Base-by-base conservation (phyloP, 2,888 invertebrate species). In the Ichneumoninae sp. region DNA sequence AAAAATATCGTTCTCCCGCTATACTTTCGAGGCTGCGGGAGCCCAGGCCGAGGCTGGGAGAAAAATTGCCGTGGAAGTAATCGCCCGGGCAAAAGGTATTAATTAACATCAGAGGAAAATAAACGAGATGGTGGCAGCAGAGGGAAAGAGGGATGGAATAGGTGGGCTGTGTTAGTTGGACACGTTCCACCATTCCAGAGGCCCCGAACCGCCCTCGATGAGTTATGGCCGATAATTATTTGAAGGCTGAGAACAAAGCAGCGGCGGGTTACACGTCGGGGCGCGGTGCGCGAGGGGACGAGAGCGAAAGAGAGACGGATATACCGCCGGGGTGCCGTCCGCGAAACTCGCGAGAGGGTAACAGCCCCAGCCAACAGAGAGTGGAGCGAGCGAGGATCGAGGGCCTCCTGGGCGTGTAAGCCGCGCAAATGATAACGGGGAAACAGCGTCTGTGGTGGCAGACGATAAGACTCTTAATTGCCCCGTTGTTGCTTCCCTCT, bases 401-500 rank as follows among this genome's bases (percentile, higher is more conserved):
- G 78, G 72, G 82, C 60, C 69, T 80, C 69, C 84, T 47, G 82
- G 86, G 86, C 88, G 87, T 87, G 90, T 90, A 90, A 90, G 90
- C 89, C 89, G 87, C 88, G 88, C 89, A 89, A 90, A 90, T 90
- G 90, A 90, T 90, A 90, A 90, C 89, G 86, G 84, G 75, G 88
- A 87, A 62, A 88, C 90, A 89, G 83, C 83, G 88, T 88, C 80
- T 82, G 87, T 88, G 86, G 85, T 84, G 75, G 84, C 83, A 78
- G 82, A 89, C 87, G 90, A 90, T 90, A 90, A 90, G 89, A 88
- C 86, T 82, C 84, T 90, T 90, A 90, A 90, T 90, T 90, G 90
- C 82, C 85, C 74, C 84, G 84, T 82, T 82, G 84, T 84, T 84
- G 82, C 84, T 82, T 81, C 66, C 70, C 62, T 47, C 78, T 81